phyloP scores from a whole-genome alignment of 2,113 vertebrate species.

The Solenodon paradoxus region DNA sequence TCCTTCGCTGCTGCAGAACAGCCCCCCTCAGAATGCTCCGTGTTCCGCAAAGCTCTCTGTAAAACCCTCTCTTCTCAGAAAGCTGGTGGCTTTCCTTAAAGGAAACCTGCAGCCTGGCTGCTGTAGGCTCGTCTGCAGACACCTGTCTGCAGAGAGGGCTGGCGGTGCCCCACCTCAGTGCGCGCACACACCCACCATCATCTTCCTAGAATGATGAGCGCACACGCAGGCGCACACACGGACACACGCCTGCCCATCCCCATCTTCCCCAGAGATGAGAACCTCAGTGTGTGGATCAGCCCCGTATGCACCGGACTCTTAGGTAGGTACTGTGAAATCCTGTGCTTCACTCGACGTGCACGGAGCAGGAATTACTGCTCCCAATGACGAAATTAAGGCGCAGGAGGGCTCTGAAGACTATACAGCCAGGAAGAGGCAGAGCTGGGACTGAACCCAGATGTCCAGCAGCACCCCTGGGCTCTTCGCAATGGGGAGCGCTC shows the following conservation, averaged over 20 bases:
- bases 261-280: background rate
- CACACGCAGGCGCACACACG: too few species aligned
- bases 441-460: background rate
- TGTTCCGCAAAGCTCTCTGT: background rate
- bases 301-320: background rate
- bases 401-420: too few species aligned
- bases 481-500: too few species aligned
- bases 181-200: too few species aligned
- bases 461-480: background rate
- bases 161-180: background rate
- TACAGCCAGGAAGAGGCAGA: background rate
- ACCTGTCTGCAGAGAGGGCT: background rate
- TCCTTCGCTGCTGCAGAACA: too few species aligned
- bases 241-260: too few species aligned
- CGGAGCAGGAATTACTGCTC: background rate
- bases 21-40: background rate
- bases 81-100: background rate
- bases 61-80: background rate
- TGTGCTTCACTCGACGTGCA: background rate
- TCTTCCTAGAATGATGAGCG: too few species aligned
- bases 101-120: background rate
- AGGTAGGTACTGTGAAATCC: background rate
- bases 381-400: background rate
- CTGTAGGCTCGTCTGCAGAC: background rate
- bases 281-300: background rate